Conservation (phyloP, 2,113 vertebrate genomes). For the Poeciliopsis prolifica region DNA sequence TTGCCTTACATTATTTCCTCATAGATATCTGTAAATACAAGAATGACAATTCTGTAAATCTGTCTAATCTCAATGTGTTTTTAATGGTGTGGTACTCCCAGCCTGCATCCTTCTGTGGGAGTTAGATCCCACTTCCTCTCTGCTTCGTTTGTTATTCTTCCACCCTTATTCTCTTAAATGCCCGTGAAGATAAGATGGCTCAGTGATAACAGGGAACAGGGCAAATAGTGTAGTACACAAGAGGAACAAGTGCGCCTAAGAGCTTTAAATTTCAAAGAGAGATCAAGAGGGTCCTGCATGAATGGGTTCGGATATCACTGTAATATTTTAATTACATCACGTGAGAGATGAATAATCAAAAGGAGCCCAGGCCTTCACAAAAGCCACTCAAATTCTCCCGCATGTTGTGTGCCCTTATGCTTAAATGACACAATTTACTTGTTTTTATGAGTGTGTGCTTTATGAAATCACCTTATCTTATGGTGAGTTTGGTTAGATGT, state of each 20-base stretch:
- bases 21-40: neutral
- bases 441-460: conserved; percentile 44
- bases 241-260: conserved; percentile 45
- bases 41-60: neutral
- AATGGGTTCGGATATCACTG: conserved; percentile 12
- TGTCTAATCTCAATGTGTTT: neutral
- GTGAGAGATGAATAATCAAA: conserved; percentile 42
- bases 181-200: conserved; percentile 77
- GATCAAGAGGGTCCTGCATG: conserved; percentile 5
- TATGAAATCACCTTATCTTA: conserved; percentile 62
- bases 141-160: conserved; percentile 60
- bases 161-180: conserved; percentile 75
- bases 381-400: conserved; percentile 15
- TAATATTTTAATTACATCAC: conserved; percentile 29
- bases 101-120: conserved; percentile 58
- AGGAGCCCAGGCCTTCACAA: conserved; percentile 12
- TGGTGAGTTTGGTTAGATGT: conserved; percentile 6
- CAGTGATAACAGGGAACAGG: conserved; percentile 55
- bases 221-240: conserved; percentile 57
- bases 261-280: conserved; percentile 56
- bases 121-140: conserved; percentile 58
- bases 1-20: too few species aligned
- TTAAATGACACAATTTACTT: conserved; percentile 42
- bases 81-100: conserved; percentile 18
- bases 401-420: conserved; percentile 30